Evolutionary conservation across 2,888 invertebrate species (phyloP), one percentile per base, ranked within the genome.

Genomic region (Pachliopta kotzebuea): DNA sequence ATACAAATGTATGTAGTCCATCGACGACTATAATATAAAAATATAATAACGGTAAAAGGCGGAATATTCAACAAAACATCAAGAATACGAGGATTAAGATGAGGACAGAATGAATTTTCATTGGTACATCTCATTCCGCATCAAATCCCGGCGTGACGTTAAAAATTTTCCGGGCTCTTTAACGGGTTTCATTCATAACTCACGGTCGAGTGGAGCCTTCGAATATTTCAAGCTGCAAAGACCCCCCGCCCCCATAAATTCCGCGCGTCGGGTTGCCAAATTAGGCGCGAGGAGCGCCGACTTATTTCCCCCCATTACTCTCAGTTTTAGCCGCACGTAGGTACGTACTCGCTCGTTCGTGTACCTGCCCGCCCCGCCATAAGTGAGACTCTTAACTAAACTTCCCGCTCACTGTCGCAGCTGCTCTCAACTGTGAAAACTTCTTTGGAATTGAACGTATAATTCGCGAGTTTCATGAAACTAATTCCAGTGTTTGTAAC

Each of bases 151-250:
- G 70, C 78, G 75, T 79, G 81, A 83, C 83, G 89, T 84, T 87
- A 83, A 83, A 88, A 90, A 90, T 90, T 90, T 90, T 91, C 90
- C 89, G 88, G 90, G 85, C 86, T 90, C 88, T 90, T 90, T 89
- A 87, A 84, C 90, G 86, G 88, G 89, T 87, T 89, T 89, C 90
- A 89, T 91, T 90, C 91, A 91, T 91, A 91, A 91, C 90, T 90
- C 87, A 88, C 88, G 89, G 88, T 71, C 86, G 90, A 90, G 86
- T 85, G 88, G 86, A 88, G 85, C 86, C 84, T 88, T 88, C 90
- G 86, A 90, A 90, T 90, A 90, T 91, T 91, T 88, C 90, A 90
- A 84, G 83, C 85, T 81, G 86, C 82, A 84, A 77, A 81, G 78
- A 76, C 83, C 78, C 81, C 84, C 81, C 84, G 81, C 81, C 86